phyloP scores from a whole-genome alignment of 2,797 vertebrate genomes.

The Brotula barbata region DNA sequence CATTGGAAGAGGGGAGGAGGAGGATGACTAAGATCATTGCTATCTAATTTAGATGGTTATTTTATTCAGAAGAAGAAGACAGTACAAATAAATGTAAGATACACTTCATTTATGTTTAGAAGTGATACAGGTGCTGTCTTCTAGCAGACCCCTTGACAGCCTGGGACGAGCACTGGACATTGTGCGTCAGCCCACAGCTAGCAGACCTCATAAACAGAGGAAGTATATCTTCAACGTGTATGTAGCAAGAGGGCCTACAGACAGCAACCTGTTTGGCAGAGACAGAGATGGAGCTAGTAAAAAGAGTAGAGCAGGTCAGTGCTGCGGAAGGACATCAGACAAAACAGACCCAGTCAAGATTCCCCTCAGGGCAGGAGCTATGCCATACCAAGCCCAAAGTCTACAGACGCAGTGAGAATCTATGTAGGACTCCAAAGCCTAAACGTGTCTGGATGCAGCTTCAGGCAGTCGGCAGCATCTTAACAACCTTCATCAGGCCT shows the following conservation, averaged over 20 bases:
- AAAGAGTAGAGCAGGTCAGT: conserved; percentile 13
- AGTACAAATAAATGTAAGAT: no score
- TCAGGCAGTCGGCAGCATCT: no score
- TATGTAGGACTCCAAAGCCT: conserved; percentile 8
- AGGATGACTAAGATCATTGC: no score
- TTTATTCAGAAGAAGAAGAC: no score
- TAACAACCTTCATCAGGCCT: no score
- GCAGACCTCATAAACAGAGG: no score
- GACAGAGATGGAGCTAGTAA: conserved; percentile 17
- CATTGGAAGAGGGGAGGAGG: no score
- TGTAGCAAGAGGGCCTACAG: conserved; percentile 9
- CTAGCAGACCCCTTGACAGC: background rate
- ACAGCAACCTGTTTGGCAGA: conserved; percentile 13
- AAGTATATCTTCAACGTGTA: conserved; percentile 9
- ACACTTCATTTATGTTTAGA: no score
- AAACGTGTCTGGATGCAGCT: no score
- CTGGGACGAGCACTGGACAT: conserved; percentile 1
- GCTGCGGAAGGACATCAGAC: background rate
- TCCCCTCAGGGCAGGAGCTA: background rate
- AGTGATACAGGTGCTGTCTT: no score
- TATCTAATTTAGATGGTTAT: no score
- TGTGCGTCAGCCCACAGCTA: no score
- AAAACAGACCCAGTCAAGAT: conserved; percentile 31
- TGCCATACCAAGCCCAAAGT: conserved; percentile 15
- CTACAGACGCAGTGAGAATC: conserved; percentile 8